Percentiles rank a stretch among this genome's conserved stretches.
Conservation (phyloP, 2,113 vertebrate species). For the Apteryx mantelli region DNA sequence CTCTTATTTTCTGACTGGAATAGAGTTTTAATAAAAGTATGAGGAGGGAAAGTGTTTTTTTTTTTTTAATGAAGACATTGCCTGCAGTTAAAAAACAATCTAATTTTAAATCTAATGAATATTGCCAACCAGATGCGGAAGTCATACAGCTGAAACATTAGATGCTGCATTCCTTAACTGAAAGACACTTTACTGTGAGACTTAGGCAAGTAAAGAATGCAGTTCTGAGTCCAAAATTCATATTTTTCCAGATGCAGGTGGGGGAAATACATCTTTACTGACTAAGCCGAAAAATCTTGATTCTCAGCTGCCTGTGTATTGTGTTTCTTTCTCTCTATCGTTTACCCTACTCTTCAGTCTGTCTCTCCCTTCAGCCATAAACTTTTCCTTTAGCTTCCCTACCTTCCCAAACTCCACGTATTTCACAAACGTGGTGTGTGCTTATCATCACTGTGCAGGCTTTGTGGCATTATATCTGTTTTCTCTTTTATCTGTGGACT, state of each 20-base stretch:
- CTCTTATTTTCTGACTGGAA: not conserved
- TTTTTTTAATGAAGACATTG: not conserved
- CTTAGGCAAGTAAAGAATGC: slow-evolving; percentile 56
- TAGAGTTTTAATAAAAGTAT: not conserved
- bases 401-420: not conserved
- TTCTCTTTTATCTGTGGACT: not conserved
- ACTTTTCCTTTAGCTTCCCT: not conserved
- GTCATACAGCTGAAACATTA: not conserved
- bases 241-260: slow-evolving; percentile 66
- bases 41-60: not conserved
- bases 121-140: not conserved
- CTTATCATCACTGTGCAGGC: not conserved
- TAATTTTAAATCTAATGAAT: not conserved
- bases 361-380: not conserved
- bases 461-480: not conserved
- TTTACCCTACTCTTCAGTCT: not conserved
- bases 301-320: not conserved
- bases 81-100: not conserved
- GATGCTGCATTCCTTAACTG: slow-evolving; percentile 1
- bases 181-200: slow-evolving; percentile 46
- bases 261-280: slow-evolving; percentile 30
- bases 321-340: not conserved
- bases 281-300: slow-evolving; percentile 22
- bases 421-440: rapidly evolving
- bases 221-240: slow-evolving; percentile 54